Conservation (phyloP, 2,113 vertebrate species). For the Dryoscopus gambensis region DNA sequence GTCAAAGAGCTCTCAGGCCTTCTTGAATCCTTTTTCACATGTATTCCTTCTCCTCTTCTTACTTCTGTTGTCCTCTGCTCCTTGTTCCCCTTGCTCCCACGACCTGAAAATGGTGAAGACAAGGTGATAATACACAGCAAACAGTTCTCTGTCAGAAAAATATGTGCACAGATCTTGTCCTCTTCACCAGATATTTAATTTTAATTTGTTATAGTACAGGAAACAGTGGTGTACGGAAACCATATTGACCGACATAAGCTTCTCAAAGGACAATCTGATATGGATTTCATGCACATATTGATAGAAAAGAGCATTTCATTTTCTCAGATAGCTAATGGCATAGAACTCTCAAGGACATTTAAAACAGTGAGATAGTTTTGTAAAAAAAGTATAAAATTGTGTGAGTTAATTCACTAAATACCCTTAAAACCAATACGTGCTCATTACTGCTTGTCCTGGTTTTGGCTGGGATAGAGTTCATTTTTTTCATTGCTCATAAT, state of each 20-base stretch:
- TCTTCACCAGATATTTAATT: background rate
- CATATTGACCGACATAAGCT: background rate
- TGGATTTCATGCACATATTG: background rate
- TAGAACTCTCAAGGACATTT: background rate
- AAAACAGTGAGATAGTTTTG: background rate
- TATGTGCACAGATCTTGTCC: background rate
- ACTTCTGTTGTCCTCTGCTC: background rate
- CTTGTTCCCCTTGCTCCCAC: background rate
- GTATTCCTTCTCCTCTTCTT: background rate
- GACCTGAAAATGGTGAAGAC: background rate
- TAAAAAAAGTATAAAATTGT: background rate
- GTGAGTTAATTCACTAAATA: slow-evolving; percentile 18
- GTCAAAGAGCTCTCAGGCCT: background rate
- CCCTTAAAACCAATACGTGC: slow-evolving; percentile 7
- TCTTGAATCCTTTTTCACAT: background rate
- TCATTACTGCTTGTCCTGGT: slow-evolving; percentile 2
- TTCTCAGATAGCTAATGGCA: background rate
- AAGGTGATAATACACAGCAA: background rate
- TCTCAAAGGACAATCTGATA: background rate
- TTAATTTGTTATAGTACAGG: background rate
- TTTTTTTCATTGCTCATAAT: background rate
- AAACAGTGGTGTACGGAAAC: background rate
- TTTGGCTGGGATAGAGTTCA: background rate
- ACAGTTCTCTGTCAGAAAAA: background rate
- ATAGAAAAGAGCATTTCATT: background rate